Conservation (phyloP, 2,113 vertebrate genomes). For the Lota lota region DNA sequence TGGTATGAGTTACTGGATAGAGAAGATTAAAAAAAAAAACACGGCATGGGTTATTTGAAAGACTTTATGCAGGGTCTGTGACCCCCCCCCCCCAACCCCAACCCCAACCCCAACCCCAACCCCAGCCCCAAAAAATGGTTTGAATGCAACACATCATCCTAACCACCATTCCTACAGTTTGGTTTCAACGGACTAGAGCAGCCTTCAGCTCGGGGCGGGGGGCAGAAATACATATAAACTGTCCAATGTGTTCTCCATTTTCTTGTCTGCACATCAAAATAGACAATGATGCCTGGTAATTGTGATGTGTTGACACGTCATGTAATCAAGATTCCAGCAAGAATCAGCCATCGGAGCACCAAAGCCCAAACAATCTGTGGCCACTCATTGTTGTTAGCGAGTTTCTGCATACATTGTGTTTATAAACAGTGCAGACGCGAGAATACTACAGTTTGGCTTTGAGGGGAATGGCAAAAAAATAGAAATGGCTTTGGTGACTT, state of each 20-base stretch:
- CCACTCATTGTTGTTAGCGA: conserved; percentile 67
- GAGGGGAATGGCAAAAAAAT: conserved; percentile 50
- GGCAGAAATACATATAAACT: conserved; percentile 52
- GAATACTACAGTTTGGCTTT: conserved; percentile 65
- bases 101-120: conserved; percentile 10
- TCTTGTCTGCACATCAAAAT: conserved; percentile 67
- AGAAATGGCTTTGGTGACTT: conserved; percentile 65
- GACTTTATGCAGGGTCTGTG: background rate
- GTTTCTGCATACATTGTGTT: conserved; percentile 66
- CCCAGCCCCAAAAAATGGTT: too few species aligned
- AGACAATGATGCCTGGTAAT: conserved; percentile 67
- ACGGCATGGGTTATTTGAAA: background rate
- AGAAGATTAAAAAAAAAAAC: background rate
- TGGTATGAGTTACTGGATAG: conserved; percentile 18
- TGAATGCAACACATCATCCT: background rate
- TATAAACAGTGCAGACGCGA: conserved; percentile 68
- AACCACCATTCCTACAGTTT: conserved; percentile 32
- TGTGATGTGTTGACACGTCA: conserved; percentile 67
- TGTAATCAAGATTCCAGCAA: conserved; percentile 65
- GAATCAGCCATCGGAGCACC: conserved; percentile 65
- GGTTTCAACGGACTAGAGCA: conserved; percentile 57
- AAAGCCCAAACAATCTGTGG: conserved; percentile 67
- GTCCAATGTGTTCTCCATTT: conserved; percentile 68
- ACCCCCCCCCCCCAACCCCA: background rate
- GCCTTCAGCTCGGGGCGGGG: conserved; percentile 1